Evolutionary conservation across 1,140 invertebrate genomes (phyloP).

Genomic region (Phortica variegata): DNA sequence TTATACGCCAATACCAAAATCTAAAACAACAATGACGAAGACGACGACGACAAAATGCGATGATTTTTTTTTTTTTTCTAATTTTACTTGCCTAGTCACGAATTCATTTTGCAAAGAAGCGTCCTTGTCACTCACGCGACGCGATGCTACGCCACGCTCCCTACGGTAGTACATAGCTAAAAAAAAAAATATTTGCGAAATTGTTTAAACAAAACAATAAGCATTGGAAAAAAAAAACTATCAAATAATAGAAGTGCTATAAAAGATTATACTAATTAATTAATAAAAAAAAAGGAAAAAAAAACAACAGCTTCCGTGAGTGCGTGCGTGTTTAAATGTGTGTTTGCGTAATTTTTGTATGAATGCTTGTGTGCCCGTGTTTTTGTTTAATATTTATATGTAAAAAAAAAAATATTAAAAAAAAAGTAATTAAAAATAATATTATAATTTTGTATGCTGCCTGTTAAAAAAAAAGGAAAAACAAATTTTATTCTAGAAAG

Average conservation of each 20-base stretch:
- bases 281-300: conserved; percentile 16
- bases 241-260: conserved; percentile 26
- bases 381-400: conserved; percentile 14
- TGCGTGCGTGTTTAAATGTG: conserved; percentile 9
- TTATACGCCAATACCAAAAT: too few species aligned
- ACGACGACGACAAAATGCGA: conserved; percentile 30
- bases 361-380: conserved; percentile 6
- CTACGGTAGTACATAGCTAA: conserved; percentile 21
- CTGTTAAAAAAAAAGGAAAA: conserved; percentile 13
- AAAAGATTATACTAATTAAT: conserved; percentile 45
- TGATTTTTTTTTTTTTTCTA: conserved; percentile 10
- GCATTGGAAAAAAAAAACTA: conserved; percentile 21
- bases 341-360: neutral
- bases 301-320: neutral
- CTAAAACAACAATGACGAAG: too few species aligned
- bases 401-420: conserved; percentile 9
- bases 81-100: conserved; percentile 50
- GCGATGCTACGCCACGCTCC: too few species aligned
- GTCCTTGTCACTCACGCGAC: too few species aligned
- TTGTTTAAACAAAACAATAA: too few species aligned
- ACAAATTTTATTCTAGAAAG: conserved; percentile 5
- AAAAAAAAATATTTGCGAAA: conserved; percentile 16
- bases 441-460: conserved; percentile 20
- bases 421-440: conserved; percentile 5
- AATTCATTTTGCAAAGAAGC: conserved; percentile 42